phyloP scores from a whole-genome alignment of 1,140 invertebrate genomes.

The Nephotettix cincticeps region DNA sequence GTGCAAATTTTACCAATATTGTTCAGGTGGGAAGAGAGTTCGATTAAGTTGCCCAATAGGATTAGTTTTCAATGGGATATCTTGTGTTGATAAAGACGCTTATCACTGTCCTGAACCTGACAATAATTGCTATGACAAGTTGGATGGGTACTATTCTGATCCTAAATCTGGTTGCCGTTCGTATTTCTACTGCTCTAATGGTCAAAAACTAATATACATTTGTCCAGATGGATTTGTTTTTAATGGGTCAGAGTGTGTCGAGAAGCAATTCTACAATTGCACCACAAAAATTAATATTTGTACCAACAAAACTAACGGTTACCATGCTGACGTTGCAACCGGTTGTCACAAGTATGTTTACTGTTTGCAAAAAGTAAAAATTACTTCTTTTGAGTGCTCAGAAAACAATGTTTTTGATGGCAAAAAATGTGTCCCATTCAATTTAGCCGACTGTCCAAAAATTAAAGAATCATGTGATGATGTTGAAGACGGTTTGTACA shows the following conservation, averaged over 20 bases:
- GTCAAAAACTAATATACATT: slow-evolving; percentile 55
- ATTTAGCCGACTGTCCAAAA: slow-evolving; percentile 35
- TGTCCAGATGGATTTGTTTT: slow-evolving; percentile 53
- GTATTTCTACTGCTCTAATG: slow-evolving; percentile 57
- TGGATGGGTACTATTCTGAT: slow-evolving; percentile 58
- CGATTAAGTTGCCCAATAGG: slow-evolving; percentile 48
- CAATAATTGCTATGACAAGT: slow-evolving; percentile 50
- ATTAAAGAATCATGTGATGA: slow-evolving; percentile 39
- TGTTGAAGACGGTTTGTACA: slow-evolving; percentile 54
- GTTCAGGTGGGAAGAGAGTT: slow-evolving; percentile 48
- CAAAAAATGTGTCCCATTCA: slow-evolving; percentile 48
- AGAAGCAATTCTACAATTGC: slow-evolving; percentile 48
- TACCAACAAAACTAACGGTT: slow-evolving; percentile 52
- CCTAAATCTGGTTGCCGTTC: slow-evolving; percentile 54
- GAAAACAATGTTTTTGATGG: slow-evolving; percentile 57
- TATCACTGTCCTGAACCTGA: slow-evolving; percentile 52
- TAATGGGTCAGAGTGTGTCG: slow-evolving; percentile 55
- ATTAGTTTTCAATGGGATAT: slow-evolving; percentile 52
- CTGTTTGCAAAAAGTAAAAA: slow-evolving; percentile 54
- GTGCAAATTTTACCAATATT: slow-evolving; percentile 54
- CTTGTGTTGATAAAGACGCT: slow-evolving; percentile 45
- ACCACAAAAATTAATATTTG: slow-evolving; percentile 50
- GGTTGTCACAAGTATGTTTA: slow-evolving; percentile 58
- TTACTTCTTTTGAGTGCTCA: slow-evolving; percentile 55
- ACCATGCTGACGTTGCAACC: slow-evolving; percentile 56